A percentile compares a stretch with the other conserved stretches of the same genome.
Conservation (phyloP, 2,888 invertebrate species). For the Hybos culiciformis region DNA sequence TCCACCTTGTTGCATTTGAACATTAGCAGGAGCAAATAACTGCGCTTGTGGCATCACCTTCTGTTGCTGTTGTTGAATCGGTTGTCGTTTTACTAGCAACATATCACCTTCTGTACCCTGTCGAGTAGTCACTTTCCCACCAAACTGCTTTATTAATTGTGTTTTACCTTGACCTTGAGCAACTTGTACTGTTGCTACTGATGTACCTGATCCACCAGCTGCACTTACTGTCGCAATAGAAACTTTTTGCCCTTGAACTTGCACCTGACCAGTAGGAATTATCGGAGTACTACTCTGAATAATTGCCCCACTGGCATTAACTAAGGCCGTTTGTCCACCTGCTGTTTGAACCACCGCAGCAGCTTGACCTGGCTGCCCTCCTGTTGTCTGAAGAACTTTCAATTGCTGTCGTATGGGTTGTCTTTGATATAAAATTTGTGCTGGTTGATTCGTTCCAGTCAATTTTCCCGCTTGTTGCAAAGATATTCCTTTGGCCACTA, state of each 20-base stretch:
- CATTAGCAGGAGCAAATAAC: slow-evolving; percentile 43
- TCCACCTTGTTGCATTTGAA: slow-evolving; percentile 31
- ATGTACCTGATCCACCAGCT: slow-evolving; percentile 26
- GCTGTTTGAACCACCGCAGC: slow-evolving; percentile 28
- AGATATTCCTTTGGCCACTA: slow-evolving; percentile 30
- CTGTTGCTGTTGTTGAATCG: slow-evolving; percentile 31
- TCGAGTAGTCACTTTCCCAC: slow-evolving; percentile 36
- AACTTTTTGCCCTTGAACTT: slow-evolving; percentile 34
- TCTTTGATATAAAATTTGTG: slow-evolving; percentile 34
- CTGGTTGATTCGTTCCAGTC: slow-evolving; percentile 27
- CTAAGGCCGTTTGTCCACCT: slow-evolving; percentile 25
- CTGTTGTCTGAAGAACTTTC: slow-evolving; percentile 21
- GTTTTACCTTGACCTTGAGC: slow-evolving; percentile 32
- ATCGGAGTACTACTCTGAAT: slow-evolving; percentile 33
- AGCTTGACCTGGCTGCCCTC: slow-evolving; percentile 19
- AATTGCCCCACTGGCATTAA: slow-evolving; percentile 31
- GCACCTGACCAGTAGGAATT: slow-evolving; percentile 27
- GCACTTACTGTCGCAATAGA: slow-evolving; percentile 30
- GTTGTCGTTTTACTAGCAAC: slow-evolving; percentile 43
- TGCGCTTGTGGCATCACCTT: slow-evolving; percentile 40
- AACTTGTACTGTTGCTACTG: slow-evolving; percentile 39
- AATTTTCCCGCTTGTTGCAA: slow-evolving; percentile 30
- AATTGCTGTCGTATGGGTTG: slow-evolving; percentile 25
- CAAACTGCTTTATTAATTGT: slow-evolving; percentile 33
- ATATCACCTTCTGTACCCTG: slow-evolving; percentile 46